Evolutionary conservation across 2,113 vertebrate genomes (phyloP).

Genomic region (Oncorhynchus keta): DNA sequence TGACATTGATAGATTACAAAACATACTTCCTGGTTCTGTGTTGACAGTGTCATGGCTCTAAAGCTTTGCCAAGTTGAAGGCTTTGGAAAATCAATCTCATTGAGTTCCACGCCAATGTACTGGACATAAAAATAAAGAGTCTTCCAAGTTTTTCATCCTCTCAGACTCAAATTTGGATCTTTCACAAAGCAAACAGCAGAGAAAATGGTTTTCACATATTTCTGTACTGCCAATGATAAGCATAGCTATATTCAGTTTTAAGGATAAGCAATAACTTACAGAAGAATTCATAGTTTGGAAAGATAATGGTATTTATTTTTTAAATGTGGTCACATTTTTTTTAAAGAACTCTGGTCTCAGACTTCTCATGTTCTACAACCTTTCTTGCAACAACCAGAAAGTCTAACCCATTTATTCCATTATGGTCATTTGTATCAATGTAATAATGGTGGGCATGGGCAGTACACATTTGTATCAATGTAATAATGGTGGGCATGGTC

Average conservation of each 20-base stretch:
- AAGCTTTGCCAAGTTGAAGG: slow-evolving; percentile 34
- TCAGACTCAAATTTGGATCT: slow-evolving; percentile 6
- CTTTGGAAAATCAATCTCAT: slow-evolving; percentile 38
- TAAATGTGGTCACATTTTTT: neutral
- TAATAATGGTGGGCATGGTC: no score
- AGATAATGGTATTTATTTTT: neutral
- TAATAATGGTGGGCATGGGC: no score
- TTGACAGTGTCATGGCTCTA: slow-evolving; percentile 31
- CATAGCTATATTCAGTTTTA: neutral
- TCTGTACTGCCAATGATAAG: slow-evolving; percentile 16
- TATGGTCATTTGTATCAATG: neutral
- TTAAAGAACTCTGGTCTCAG: neutral
- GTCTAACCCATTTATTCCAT: neutral
- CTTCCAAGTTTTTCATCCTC: slow-evolving; percentile 15
- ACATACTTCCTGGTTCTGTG: slow-evolving; percentile 3
- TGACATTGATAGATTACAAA: slow-evolving; percentile 71
- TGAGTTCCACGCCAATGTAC: slow-evolving; percentile 17
- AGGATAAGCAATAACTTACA: neutral
- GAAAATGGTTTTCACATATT: slow-evolving; percentile 12
- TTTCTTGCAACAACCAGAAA: no score
- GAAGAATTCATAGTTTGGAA: slow-evolving; percentile 20
- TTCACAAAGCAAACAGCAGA: slow-evolving; percentile 30
- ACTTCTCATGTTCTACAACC: no score
- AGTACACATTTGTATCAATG: no score
- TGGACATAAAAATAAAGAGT: slow-evolving; percentile 10